These are phyloP conservation scores for Silvanus unidentatus DNA, from an alignment of 2,888 invertebrate genomes.

Conservation along the genomic window DNA sequence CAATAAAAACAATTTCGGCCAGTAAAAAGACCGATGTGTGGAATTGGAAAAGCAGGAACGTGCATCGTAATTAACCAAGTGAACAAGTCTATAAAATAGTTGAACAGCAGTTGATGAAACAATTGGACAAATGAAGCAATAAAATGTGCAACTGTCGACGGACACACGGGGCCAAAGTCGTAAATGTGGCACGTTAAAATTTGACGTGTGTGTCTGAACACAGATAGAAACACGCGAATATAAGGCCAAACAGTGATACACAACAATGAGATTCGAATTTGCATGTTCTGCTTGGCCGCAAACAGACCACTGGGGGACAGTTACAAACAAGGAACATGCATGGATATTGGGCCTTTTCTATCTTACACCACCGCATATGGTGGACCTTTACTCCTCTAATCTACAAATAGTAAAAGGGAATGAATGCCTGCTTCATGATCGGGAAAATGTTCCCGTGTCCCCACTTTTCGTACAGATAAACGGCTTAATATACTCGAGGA, in stretches of 20 bases:
- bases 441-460: slow-evolving; percentile 22
- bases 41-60: too few species aligned
- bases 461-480: slow-evolving; percentile 21
- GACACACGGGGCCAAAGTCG: slow-evolving; percentile 14
- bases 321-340: slow-evolving; percentile 20
- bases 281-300: slow-evolving; percentile 16
- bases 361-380: slow-evolving; percentile 6
- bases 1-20: too few species aligned
- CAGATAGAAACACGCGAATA: slow-evolving; percentile 8
- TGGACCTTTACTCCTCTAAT: slow-evolving; percentile 18
- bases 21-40: too few species aligned
- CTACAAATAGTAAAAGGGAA: slow-evolving; percentile 20
- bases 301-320: slow-evolving; percentile 20
- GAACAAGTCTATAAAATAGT: slow-evolving; percentile 18
- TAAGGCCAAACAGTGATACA: slow-evolving; percentile 19
- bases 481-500: slow-evolving; percentile 15
- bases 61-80: slow-evolving; percentile 20
- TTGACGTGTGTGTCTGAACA: slow-evolving; percentile 11
- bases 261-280: slow-evolving; percentile 21
- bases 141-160: slow-evolving; percentile 16
- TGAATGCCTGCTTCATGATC: slow-evolving; percentile 22
- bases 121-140: slow-evolving; percentile 26
- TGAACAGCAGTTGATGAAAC: slow-evolving; percentile 19
- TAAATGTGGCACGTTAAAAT: slow-evolving; percentile 21
- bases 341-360: slow-evolving; percentile 10